A percentile compares a stretch with the other conserved stretches of the same genome.
Evolutionary conservation across 2,888 invertebrate genomes (phyloP).

Genomic region (Erebia ligea): DNA sequence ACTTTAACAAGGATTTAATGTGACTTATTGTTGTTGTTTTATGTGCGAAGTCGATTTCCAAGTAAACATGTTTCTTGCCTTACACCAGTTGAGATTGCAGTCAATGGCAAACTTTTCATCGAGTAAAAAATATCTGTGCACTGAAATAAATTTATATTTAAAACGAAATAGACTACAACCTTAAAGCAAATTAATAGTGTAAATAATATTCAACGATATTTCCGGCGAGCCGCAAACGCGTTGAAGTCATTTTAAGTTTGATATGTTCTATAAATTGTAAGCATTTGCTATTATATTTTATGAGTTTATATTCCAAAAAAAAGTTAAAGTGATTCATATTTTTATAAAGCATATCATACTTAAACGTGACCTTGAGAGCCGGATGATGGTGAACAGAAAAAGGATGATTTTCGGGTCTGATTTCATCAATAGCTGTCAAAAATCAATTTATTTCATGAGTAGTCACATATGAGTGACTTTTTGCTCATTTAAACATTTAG

Average conservation of each 20-base stretch:
- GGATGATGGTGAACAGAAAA: constrained; percentile 12
- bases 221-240: constrained; percentile 1
- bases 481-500: neutral
- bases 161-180: neutral
- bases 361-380: constrained; percentile 12
- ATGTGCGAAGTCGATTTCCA: no score
- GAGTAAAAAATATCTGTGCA: neutral
- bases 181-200: neutral
- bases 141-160: no score
- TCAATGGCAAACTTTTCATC: no score
- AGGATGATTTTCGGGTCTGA: neutral
- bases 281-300: neutral
- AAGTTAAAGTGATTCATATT: neutral
- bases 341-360: neutral
- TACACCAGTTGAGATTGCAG: no score
- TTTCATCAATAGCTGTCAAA: constrained; percentile 9
- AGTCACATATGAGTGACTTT: neutral
- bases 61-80: no score
- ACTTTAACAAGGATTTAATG: neutral
- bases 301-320: neutral
- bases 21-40: no score
- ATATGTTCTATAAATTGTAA: neutral
- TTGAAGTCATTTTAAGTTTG: neutral
- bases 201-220: neutral
- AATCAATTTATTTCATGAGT: neutral